Evolutionary conservation across 1,140 invertebrate species (phyloP).

Genomic region (Drosophila aff.): DNA sequence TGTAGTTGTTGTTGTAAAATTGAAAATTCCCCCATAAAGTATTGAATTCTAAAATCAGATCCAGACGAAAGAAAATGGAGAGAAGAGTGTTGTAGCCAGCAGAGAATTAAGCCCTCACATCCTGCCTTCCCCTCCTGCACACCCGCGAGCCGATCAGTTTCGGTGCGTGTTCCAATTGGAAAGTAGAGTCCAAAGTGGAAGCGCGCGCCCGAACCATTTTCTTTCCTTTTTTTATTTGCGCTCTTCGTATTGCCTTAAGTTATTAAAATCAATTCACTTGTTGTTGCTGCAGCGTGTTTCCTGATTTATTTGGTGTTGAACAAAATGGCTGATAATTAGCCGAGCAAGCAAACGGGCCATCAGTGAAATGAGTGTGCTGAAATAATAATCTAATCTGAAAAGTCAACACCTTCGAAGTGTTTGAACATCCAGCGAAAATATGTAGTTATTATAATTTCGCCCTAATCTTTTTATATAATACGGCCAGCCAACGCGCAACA

Average conservation of each 20-base stretch:
- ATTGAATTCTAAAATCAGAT: slow-evolving; percentile 17
- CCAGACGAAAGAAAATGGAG: neutral
- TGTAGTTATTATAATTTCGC: slow-evolving; percentile 67
- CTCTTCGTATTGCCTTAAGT: slow-evolving; percentile 15
- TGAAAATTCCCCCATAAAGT: slow-evolving; percentile 18
- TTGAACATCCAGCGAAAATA: slow-evolving; percentile 43
- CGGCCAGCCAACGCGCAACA: slow-evolving; percentile 3
- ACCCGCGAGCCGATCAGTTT: slow-evolving; percentile 41
- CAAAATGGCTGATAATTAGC: slow-evolving; percentile 66
- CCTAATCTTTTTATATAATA: slow-evolving; percentile 52
- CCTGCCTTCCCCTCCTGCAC: slow-evolving; percentile 21
- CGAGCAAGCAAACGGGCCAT: slow-evolving; percentile 7
- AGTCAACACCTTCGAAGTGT: slow-evolving; percentile 50
- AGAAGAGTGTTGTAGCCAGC: slow-evolving; percentile 36
- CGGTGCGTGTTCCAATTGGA: slow-evolving; percentile 63
- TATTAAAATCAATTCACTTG: slow-evolving; percentile 41
- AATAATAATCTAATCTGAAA: slow-evolving; percentile 55
- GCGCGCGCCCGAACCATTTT: slow-evolving; percentile 49
- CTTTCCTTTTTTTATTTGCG: neutral
- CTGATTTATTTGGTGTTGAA: slow-evolving; percentile 68
- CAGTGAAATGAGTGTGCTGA: slow-evolving; percentile 34
- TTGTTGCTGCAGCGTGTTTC: slow-evolving; percentile 34
- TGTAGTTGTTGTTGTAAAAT: slow-evolving; percentile 42
- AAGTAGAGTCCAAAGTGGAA: slow-evolving; percentile 63
- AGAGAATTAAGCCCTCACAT: slow-evolving; percentile 7